Evolutionary conservation across 2,113 vertebrate genomes (phyloP).

Genomic region (Corydoras maculifer): DNA sequence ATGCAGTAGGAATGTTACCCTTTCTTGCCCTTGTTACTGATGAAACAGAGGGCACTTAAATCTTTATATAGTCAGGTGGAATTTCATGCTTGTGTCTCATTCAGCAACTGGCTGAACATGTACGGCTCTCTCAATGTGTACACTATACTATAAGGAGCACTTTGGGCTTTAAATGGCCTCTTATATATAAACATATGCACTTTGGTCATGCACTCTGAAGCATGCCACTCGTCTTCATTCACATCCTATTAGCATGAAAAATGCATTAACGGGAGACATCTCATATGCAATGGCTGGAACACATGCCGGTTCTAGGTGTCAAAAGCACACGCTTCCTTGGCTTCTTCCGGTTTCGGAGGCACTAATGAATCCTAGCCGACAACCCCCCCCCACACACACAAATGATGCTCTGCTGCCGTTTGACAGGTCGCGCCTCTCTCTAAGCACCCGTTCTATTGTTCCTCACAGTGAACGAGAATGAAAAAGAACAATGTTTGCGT

Average conservation of each 20-base stretch:
- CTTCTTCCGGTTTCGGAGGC: slow-evolving; percentile 34
- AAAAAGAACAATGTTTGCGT: not conserved
- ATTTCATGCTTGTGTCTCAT: slow-evolving; percentile 31
- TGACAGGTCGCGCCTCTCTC: slow-evolving; percentile 18
- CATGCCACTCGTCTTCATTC: slow-evolving; percentile 50
- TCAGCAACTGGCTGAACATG: slow-evolving; percentile 14
- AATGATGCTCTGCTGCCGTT: slow-evolving; percentile 38
- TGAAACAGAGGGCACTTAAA: slow-evolving; percentile 24
- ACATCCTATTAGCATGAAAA: slow-evolving; percentile 56
- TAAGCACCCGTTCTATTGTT: not conserved
- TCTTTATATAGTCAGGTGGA: slow-evolving; percentile 27
- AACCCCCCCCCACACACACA: slow-evolving; percentile 5
- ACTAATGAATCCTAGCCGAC: slow-evolving; percentile 41
- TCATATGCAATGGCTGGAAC: slow-evolving; percentile 34
- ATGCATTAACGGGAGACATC: slow-evolving; percentile 49
- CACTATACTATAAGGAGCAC: slow-evolving; percentile 26
- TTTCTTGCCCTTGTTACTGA: slow-evolving; percentile 31
- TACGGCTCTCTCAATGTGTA: not conserved
- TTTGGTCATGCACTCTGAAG: slow-evolving; percentile 44
- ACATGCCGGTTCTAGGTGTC: slow-evolving; percentile 52
- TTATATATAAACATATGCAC: slow-evolving; percentile 1
- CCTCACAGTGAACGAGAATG: not conserved
- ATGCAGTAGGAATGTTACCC: slow-evolving; percentile 31
- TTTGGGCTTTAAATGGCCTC: slow-evolving; percentile 18
- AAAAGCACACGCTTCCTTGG: slow-evolving; percentile 26